Evolutionary conservation across 2,888 invertebrate genomes (phyloP), one percentile per base, ranked within the genome.

Genomic region (Phanerotoma sp.): DNA sequence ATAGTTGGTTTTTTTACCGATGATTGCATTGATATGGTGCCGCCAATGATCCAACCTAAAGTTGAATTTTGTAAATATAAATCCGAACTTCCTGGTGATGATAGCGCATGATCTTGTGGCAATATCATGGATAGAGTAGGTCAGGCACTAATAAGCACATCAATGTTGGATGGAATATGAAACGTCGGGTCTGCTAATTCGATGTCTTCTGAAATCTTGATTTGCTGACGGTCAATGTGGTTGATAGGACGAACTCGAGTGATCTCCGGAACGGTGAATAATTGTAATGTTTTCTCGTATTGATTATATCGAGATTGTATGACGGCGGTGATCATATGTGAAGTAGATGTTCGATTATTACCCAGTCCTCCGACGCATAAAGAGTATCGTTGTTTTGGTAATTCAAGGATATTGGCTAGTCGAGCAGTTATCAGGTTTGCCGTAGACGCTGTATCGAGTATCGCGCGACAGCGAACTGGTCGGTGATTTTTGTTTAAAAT

Each of bases 111-210:
- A 30, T 52, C 54, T 3, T 55, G 54, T n/a, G 44, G 20, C 25
- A 41, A 7, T 3, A 48, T 18, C 13, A 30, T 5, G 13, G 48
- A 47, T 20, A 54, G 21, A 15, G 47, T 42, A 9, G 48, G 15
- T 21, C 56, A 51, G 11, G 54, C 51, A 15, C 56, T 49, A 6
- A 58, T 30, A 7, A 58, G 33, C 5, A 42, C 30, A 11, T 58
- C 49, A 13, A 58, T 25, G 11, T 45, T 35, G 13, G 38, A 48
- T 10, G 61, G 56, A 11, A 52, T 45, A 11, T 61, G 38, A 16
- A 61, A 58, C 3, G 38, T 30, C 6, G 58, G 58, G 38, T 58
- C 54, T 6, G 61, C 58, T 16, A 58, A 21, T 28, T 42, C 30
- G 18, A 51, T 9, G 11, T 51, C 33, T 22, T 18, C 6, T 6